Evolutionary conservation across 2,113 vertebrate species (phyloP).

Genomic region (Ciconia boyciana): DNA sequence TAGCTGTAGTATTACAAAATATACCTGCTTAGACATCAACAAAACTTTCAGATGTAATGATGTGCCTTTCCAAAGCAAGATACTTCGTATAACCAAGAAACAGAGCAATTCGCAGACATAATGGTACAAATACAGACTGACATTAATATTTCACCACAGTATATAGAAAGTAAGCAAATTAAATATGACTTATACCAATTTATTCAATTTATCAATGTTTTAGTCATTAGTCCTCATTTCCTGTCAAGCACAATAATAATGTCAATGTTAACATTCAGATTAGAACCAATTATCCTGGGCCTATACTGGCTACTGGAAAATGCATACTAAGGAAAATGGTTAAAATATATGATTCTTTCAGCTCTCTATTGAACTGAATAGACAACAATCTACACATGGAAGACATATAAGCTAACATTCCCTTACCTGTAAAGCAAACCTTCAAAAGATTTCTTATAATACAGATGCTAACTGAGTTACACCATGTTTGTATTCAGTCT

Average conservation of each 20-base stretch:
- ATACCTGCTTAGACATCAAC: neutral
- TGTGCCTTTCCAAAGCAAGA: neutral
- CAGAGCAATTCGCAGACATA: neutral
- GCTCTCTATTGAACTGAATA: neutral
- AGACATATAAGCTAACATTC: neutral
- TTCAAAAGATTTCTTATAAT: neutral
- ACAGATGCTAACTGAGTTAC: too few species aligned
- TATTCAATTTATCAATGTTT: conserved; percentile 6
- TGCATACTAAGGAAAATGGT: neutral
- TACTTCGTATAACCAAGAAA: neutral
- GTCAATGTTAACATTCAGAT: neutral
- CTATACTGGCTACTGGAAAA: neutral
- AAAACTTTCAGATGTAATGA: neutral
- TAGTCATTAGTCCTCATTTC: neutral
- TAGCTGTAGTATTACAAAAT: neutral
- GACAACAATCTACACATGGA: neutral
- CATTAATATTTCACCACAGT: neutral
- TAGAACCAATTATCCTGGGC: neutral
- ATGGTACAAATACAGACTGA: neutral
- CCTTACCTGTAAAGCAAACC: neutral
- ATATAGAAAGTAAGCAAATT: neutral
- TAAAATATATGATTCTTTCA: neutral
- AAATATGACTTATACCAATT: neutral
- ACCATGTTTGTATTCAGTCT: neutral
- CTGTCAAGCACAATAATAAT: neutral